Evolutionary conservation across 2,797 vertebrate genomes (phyloP), one percentile per base, ranked within the genome.

Genomic region (Serranus cabrilla): DNA sequence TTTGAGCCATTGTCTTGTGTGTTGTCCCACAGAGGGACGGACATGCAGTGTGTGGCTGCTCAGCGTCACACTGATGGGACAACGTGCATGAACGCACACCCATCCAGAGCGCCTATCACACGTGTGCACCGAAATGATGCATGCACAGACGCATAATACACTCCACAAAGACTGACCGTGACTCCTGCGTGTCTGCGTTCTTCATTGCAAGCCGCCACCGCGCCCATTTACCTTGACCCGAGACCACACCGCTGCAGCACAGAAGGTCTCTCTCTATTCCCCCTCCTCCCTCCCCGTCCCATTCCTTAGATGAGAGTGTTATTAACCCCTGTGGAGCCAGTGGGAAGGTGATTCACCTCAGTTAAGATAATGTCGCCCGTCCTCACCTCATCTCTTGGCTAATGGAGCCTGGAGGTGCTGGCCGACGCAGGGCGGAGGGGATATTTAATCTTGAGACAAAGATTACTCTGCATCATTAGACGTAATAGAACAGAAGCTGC

Each of bases 281-380:
- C 37, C 37, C 47, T 17, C 54, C 31, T 65, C 40, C 60, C 21
- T 74, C 72, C 42, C 59, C 65, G 34, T 64, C 76, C 57, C 71
- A 69, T 85, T 84, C 51, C 65, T 62, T 1, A 64, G 73, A 84
- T 83, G 72, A 87, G 68, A 62, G 76, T 65, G 85, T 76, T 84
- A 89, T 90, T 89, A 91, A 92, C 88, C 87, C 84, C 80, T 27
- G 0, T 54, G 81, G 76, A 83, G 83, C 81, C 61, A 25, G 75
- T 62, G 74, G 85, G 86, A 89, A 91, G 91, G 90, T 90, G 86
- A 86, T 80, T 88, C 87, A 84, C 90, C 84, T 92, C 80, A 43
- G 66, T 80, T 87, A 87, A 87, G 85, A 76, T 89, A 89, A 90
- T 89, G 91, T 69, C 77, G 42, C 78, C 66, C n/a, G 51, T 89